These are phyloP conservation scores for Dione vanillae DNA, from an alignment of 2,888 invertebrate species.

Conservation along the genomic window DNA sequence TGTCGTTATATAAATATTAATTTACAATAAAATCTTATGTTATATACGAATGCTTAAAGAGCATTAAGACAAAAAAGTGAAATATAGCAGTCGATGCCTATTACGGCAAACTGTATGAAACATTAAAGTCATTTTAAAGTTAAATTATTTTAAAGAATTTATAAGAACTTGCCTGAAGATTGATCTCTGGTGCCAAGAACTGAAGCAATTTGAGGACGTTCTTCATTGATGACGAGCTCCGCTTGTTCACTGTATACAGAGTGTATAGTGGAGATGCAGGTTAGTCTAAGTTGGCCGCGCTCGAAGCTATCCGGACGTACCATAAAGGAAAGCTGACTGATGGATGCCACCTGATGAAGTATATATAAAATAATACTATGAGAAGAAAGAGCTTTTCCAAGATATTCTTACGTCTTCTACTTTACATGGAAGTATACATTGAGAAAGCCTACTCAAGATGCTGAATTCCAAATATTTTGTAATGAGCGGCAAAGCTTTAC, in stretches of 20 bases:
- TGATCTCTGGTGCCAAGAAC: constrained; percentile 88
- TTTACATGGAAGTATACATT: too few relatives aligned
- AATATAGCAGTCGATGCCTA: too few relatives aligned
- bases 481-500: too few relatives aligned
- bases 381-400: too few relatives aligned
- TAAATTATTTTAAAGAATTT: neutral
- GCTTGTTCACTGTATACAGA: constrained; percentile 86
- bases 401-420: too few relatives aligned
- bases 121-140: constrained; percentile 3
- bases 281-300: constrained; percentile 86
- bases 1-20: too few relatives aligned
- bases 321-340: constrained; percentile 79
- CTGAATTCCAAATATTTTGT: too few relatives aligned
- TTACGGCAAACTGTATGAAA: too few relatives aligned
- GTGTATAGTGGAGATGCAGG: constrained; percentile 87
- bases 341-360: constrained; percentile 68
- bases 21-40: too few relatives aligned
- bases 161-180: constrained; percentile 73
- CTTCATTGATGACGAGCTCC: constrained; percentile 87
- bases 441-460: too few relatives aligned
- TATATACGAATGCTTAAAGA: too few relatives aligned
- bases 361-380: neutral
- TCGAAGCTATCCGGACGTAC: constrained; percentile 87
- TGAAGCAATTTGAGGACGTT: constrained; percentile 89
- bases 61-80: too few relatives aligned